A percentile compares a stretch with the other conserved stretches of the same genome.
Conservation (phyloP, 2,113 vertebrate genomes). For the Crotalus horridus region DNA sequence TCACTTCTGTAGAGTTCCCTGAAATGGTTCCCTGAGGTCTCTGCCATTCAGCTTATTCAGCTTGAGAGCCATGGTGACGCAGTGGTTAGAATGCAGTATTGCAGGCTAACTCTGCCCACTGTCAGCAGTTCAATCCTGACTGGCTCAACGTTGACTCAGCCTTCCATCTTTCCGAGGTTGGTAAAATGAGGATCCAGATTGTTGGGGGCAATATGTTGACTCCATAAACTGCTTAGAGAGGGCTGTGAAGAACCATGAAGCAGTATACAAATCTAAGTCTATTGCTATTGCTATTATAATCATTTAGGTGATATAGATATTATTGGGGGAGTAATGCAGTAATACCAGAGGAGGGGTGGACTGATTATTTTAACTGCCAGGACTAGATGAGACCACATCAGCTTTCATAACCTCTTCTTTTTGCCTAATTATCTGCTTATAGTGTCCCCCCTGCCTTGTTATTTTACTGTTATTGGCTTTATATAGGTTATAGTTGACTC, state of each 20-base stretch:
- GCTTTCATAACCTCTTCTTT: neutral
- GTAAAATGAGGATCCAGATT: neutral
- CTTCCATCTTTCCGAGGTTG: neutral
- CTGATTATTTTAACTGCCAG: neutral
- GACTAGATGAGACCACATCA: neutral
- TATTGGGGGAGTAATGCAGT: neutral
- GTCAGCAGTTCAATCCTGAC: neutral
- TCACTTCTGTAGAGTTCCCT: neutral
- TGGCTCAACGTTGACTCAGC: neutral
- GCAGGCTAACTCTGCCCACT: neutral
- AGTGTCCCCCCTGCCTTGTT: neutral
- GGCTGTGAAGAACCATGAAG: no score
- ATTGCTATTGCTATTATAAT: no score
- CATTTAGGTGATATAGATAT: neutral
- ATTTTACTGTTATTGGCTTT: neutral
- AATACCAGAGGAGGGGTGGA: neutral
- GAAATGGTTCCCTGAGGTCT: neutral
- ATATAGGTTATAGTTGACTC: neutral
- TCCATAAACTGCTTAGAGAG: neutral
- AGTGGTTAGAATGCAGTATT: neutral
- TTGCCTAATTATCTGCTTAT: neutral
- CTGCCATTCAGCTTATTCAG: neutral
- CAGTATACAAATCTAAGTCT: no score
- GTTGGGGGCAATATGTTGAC: neutral
- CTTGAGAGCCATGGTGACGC: neutral